phyloP scores from a whole-genome alignment of 2,888 invertebrate genomes.

The Cryptus viduatorius region DNA sequence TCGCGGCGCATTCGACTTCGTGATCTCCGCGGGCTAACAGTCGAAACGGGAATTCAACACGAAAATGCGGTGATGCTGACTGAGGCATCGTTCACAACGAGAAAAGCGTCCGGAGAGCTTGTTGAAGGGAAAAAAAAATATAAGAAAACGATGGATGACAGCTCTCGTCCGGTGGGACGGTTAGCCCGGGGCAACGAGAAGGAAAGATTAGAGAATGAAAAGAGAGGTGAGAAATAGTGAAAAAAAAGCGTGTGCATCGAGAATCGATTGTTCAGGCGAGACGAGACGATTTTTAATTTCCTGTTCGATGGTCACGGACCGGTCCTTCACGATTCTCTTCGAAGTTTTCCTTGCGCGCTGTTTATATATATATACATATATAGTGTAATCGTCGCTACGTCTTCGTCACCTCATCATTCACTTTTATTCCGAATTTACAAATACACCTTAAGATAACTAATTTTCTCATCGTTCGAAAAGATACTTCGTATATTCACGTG shows the following conservation, averaged over 20 bases:
- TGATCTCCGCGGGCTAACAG: not conserved
- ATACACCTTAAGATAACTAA: slow-evolving; percentile 23
- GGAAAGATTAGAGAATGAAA: slow-evolving; percentile 53
- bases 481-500: too few relatives aligned
- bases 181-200: slow-evolving; percentile 33
- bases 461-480: not conserved
- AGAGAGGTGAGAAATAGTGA: slow-evolving; percentile 39
- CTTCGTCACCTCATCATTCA: slow-evolving; percentile 64
- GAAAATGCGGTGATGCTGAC: not conserved
- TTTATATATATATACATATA: not conserved
- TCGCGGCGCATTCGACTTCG: not conserved
- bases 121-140: slow-evolving; percentile 19
- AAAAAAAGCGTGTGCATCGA: slow-evolving; percentile 66
- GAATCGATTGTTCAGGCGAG: slow-evolving; percentile 69
- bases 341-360: slow-evolving; percentile 57
- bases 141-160: slow-evolving; percentile 36
- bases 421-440: slow-evolving; percentile 56
- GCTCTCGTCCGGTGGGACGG: slow-evolving; percentile 7
- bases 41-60: slow-evolving; percentile 21
- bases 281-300: slow-evolving; percentile 76
- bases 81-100: slow-evolving; percentile 9
- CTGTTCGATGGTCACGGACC: slow-evolving; percentile 74
- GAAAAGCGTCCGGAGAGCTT: slow-evolving; percentile 11
- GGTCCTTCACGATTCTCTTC: slow-evolving; percentile 56
- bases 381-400: slow-evolving; percentile 39